Conservation (phyloP, 2,113 vertebrate species). For the Corydoras maculifer region DNA sequence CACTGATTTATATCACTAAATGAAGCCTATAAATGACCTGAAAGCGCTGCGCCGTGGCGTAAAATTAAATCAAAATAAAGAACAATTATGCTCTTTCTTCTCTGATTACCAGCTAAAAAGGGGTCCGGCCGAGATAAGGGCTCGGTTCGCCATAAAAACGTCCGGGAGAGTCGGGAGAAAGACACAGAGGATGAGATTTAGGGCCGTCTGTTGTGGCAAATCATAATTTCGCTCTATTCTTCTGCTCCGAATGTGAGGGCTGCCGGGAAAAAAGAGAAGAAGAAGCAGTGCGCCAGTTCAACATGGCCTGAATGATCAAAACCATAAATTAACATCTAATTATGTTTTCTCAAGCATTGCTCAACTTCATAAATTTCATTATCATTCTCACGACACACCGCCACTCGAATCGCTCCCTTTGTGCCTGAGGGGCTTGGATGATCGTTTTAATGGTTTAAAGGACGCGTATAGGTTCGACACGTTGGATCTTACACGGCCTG, state of each 20-base stretch:
- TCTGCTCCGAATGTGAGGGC: slow-evolving; percentile 47
- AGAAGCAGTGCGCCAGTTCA: slow-evolving; percentile 29
- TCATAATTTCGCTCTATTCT: slow-evolving; percentile 63
- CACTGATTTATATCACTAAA: no score
- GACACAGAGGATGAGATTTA: slow-evolving; percentile 52
- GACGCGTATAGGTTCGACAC: not conserved
- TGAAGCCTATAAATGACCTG: slow-evolving; percentile 86
- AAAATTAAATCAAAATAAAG: slow-evolving; percentile 83
- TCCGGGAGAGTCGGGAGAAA: slow-evolving; percentile 49
- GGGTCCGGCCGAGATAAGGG: slow-evolving; percentile 75
- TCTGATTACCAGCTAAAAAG: slow-evolving; percentile 80
- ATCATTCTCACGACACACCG: slow-evolving; percentile 24
- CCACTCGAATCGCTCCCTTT: not conserved
- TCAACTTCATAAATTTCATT: slow-evolving; percentile 1
- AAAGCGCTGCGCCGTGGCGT: slow-evolving; percentile 74
- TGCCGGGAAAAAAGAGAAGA: slow-evolving; percentile 14
- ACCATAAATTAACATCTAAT: slow-evolving; percentile 47
- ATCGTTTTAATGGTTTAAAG: not conserved
- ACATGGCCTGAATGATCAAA: slow-evolving; percentile 39
- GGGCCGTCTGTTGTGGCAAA: slow-evolving; percentile 61
- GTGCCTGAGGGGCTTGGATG: slow-evolving; percentile 5
- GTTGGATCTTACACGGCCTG: not conserved
- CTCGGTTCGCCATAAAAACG: slow-evolving; percentile 67
- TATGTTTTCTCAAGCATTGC: slow-evolving; percentile 5
- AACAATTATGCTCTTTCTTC: slow-evolving; percentile 75